These are phyloP conservation scores for Diplodus sargus DNA, from an alignment of 2,797 vertebrate species.

Conservation along the genomic window DNA sequence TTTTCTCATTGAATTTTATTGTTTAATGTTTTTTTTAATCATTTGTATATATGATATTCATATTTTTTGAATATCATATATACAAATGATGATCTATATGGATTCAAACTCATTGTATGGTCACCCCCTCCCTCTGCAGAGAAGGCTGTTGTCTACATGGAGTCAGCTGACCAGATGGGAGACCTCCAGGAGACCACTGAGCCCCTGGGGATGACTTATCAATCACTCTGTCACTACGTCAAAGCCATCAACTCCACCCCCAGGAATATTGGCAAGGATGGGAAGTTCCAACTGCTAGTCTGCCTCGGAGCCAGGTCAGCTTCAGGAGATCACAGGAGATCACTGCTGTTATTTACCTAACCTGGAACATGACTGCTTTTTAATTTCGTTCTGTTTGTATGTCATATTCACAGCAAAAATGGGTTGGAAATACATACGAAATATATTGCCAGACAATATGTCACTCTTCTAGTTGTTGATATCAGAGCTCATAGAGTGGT, in stretches of 20 bases:
- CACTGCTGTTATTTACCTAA: background rate
- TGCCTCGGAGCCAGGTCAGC: constrained; percentile 92
- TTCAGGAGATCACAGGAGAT: background rate
- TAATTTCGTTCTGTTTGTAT: background rate
- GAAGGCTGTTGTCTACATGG: constrained; percentile 89
- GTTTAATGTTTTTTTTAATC: background rate
- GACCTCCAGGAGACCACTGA: constrained; percentile 86
- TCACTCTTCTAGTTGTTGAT: background rate
- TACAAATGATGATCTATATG: too few species aligned
- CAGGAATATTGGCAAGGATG: constrained; percentile 94
- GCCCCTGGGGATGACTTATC: constrained; percentile 84
- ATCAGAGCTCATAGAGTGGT: background rate
- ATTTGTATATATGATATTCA: background rate
- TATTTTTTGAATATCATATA: background rate
- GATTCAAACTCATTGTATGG: background rate
- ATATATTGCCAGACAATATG: background rate
- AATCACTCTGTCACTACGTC: constrained; percentile 91
- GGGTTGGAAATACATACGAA: background rate
- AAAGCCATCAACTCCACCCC: constrained; percentile 90
- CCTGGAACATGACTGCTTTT: background rate
- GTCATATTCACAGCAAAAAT: background rate
- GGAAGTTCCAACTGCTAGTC: constrained; percentile 95
- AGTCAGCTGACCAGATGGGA: constrained; percentile 88
- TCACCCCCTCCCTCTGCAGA: constrained; percentile 80
- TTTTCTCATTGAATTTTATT: background rate